Evolutionary conservation across 2,888 invertebrate genomes (phyloP).

Genomic region (Agriopis aurantiaria): DNA sequence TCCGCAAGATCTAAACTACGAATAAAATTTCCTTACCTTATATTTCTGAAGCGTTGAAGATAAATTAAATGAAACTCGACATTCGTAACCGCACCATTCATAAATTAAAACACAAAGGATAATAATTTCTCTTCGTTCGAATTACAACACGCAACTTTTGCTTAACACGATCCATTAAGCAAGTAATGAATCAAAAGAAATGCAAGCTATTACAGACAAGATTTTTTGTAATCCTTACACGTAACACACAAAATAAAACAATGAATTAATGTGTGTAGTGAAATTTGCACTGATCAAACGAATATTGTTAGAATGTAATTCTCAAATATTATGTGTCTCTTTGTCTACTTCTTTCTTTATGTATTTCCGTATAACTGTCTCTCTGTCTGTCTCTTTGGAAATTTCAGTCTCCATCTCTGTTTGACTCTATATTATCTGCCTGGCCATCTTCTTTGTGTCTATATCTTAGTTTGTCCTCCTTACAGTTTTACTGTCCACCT

Average conservation of each 20-base stretch:
- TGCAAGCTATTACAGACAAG: not conserved
- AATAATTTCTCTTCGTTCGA: constrained; percentile 22
- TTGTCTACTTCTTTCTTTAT: too few relatives aligned
- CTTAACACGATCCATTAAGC: constrained; percentile 17
- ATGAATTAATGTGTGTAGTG: too few relatives aligned
- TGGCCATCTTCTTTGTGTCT: too few relatives aligned
- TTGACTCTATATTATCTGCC: too few relatives aligned
- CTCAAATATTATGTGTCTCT: too few relatives aligned
- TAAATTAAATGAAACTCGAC: constrained; percentile 28
- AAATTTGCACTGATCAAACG: not conserved
- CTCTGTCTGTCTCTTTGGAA: too few relatives aligned
- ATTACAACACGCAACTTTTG: constrained; percentile 24
- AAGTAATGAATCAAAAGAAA: constrained; percentile 13
- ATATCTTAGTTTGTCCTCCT: too few relatives aligned
- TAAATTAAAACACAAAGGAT: constrained; percentile 30
- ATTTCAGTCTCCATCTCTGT: too few relatives aligned
- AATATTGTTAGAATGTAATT: too few relatives aligned
- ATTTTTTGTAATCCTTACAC: not conserved
- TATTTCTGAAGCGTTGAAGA: constrained; percentile 16
- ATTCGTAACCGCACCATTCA: constrained; percentile 20
- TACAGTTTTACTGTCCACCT: too few relatives aligned
- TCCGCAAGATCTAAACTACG: not conserved
- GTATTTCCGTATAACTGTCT: too few relatives aligned
- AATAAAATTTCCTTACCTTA: not conserved
- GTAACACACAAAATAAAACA: not conserved